Percentiles rank a stretch among this genome's conserved stretches.
phyloP scores from a whole-genome alignment of 2,797 vertebrate genomes.

The Bufotes viridis region DNA sequence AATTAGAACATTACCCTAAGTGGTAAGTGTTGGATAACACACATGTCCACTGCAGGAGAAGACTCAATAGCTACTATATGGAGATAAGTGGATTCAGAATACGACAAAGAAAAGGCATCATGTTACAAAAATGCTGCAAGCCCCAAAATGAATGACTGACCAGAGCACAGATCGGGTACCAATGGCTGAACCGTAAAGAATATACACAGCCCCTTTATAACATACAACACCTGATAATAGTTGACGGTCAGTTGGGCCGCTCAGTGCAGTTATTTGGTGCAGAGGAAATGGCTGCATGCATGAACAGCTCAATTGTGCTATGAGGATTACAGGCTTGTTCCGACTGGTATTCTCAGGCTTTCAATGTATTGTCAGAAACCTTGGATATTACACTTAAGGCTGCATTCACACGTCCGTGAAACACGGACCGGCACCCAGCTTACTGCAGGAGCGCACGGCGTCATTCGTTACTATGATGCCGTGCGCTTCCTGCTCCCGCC shows the following conservation, averaged over 20 bases:
- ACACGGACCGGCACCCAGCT: no score
- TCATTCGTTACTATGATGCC: no score
- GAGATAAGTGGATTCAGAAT: no score
- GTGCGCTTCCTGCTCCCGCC: no score
- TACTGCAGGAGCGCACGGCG: no score
- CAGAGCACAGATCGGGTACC: neutral
- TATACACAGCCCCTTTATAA: neutral
- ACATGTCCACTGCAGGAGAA: neutral
- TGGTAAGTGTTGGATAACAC: neutral
- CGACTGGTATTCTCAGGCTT: conserved; percentile 14
- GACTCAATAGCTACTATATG: neutral
- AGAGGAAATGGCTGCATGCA: neutral
- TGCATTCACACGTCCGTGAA: no score
- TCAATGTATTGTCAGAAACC: neutral
- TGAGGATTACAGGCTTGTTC: conserved; percentile 9
- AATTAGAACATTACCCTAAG: neutral
- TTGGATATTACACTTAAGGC: no score
- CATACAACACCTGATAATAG: neutral
- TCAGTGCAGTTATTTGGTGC: neutral
- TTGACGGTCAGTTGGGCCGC: neutral
- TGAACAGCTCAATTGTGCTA: conserved; percentile 10
- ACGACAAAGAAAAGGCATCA: no score
- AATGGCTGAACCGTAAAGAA: neutral
- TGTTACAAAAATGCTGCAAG: no score
- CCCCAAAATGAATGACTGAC: neutral